Evolutionary conservation across 2,113 vertebrate species (phyloP), one percentile per base, ranked within the genome.

Genomic region (Tupaia tana): DNA sequence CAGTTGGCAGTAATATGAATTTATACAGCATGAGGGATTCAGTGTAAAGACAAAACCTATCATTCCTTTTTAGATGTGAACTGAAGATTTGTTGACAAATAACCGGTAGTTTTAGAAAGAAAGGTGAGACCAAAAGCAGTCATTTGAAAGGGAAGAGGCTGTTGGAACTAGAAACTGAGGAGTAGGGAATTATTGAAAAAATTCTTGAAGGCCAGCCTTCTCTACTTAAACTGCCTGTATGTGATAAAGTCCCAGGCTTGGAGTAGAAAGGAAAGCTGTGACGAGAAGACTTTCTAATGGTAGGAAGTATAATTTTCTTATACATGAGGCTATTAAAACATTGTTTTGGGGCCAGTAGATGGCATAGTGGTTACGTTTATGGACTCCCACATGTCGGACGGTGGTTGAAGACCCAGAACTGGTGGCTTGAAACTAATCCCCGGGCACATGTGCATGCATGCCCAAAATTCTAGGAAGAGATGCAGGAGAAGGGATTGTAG

Each of bases 21-120:
- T 56, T 81, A 90, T 59, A 58, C 7, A 25, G 52, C 20, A 67
- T 9, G 56, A 61, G n/a, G 31, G 5, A 34, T 52, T 74, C 11
- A 52, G 12, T 56, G 7, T 18, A 89, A 85, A 91, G 59, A 78
- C 18, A 85, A 85, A 96, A 79, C 6, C n/a, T 91, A 85, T 25
- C 43, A 71, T 80, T 86, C 14, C 34, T 86, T 86, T 75, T 66
- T 2, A 80, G 52, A 90, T 2, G 1, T 81, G 31, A 66, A 82
- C 9, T 89, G 25, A 81, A 71, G 8, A 29, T 70, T 43, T 61
- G n/a, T 61, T 92, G 52, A 63, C 27, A 8, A 89, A 59, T 73
- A 92, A 74, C 66, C 92, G 29, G 59, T 67, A 9, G 34, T 15
- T 79, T 69, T 70, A n/a, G 24, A 19, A 91, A 89, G 31, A 52